Conservation (phyloP, 2,113 vertebrate species). For the Dicentrarchus labrax region DNA sequence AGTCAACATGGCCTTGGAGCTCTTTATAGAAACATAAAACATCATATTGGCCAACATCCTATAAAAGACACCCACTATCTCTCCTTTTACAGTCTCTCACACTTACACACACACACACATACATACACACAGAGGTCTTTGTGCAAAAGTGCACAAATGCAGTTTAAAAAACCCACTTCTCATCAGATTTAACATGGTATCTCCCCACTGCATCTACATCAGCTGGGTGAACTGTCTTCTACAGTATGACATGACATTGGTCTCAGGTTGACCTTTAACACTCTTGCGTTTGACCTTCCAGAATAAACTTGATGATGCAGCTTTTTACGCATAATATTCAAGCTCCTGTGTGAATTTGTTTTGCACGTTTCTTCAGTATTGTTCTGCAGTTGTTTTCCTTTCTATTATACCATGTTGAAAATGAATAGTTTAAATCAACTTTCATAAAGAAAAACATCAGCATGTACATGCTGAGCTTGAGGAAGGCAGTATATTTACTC, state of each 20-base stretch:
- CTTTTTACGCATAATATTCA: background rate
- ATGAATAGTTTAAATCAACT: too few relatives aligned
- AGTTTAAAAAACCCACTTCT: slow-evolving; percentile 29
- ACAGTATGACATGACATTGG: background rate
- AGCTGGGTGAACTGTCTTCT: background rate
- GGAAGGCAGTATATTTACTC: too few relatives aligned
- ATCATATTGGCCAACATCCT: slow-evolving; percentile 73
- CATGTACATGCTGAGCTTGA: too few relatives aligned
- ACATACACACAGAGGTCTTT: slow-evolving; percentile 24
- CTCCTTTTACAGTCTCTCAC: slow-evolving; percentile 44
- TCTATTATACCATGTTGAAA: background rate
- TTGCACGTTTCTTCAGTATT: background rate
- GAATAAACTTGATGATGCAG: background rate
- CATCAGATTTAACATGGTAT: slow-evolving; percentile 14
- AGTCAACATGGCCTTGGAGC: slow-evolving; percentile 75
- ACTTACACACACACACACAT: slow-evolving; percentile 6
- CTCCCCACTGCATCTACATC: background rate
- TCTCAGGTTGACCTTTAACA: background rate
- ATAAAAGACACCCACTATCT: slow-evolving; percentile 71
- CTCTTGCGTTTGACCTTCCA: background rate
- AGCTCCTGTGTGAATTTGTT: background rate
- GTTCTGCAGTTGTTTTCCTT: background rate
- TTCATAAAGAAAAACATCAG: too few relatives aligned
- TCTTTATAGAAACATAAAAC: slow-evolving; percentile 78
- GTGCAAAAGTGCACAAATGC: slow-evolving; percentile 34